phyloP scores from a whole-genome alignment of 1,140 invertebrate genomes.

The Diachasma alloeum region DNA sequence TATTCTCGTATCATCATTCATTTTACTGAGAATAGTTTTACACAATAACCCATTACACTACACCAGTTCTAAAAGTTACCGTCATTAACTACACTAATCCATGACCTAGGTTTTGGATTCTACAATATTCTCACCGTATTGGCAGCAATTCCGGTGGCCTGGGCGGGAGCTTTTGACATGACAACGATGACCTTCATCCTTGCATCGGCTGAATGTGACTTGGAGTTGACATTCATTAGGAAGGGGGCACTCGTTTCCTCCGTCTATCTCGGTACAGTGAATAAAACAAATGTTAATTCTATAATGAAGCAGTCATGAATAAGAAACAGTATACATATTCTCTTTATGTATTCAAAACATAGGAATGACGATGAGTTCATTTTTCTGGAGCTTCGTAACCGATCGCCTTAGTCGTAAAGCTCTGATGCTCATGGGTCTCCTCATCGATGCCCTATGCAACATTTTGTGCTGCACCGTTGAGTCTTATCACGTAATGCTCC shows the following conservation, averaged over 20 bases:
- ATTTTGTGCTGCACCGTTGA: constrained; percentile 63
- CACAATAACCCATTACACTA: too few relatives aligned
- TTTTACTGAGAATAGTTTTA: too few relatives aligned
- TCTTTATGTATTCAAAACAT: constrained; percentile 25
- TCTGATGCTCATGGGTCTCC: constrained; percentile 64
- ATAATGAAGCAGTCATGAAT: background rate
- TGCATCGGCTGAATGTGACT: constrained; percentile 56
- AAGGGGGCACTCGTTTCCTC: constrained; percentile 53
- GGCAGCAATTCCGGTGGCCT: constrained; percentile 51
- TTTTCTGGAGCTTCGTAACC: constrained; percentile 68
- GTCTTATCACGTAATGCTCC: constrained; percentile 65
- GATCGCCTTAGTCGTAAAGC: constrained; percentile 62
- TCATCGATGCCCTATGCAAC: constrained; percentile 66
- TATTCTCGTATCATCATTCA: too few relatives aligned
- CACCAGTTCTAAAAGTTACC: too few relatives aligned
- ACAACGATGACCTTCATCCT: constrained; percentile 58
- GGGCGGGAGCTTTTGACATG: constrained; percentile 55
- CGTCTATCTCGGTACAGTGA: constrained; percentile 52
- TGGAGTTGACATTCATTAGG: constrained; percentile 52
- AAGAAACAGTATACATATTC: background rate
- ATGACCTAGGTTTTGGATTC: constrained; percentile 52
- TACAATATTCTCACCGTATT: constrained; percentile 60
- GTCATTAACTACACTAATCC: background rate
- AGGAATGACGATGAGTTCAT: constrained; percentile 69
- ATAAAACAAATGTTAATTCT: background rate